Evolutionary conservation across 37 sponge, comb jelly and placozoan genomes (phyloP), one percentile per base, ranked within the genome.

Genomic region (Geodia barretti): DNA sequence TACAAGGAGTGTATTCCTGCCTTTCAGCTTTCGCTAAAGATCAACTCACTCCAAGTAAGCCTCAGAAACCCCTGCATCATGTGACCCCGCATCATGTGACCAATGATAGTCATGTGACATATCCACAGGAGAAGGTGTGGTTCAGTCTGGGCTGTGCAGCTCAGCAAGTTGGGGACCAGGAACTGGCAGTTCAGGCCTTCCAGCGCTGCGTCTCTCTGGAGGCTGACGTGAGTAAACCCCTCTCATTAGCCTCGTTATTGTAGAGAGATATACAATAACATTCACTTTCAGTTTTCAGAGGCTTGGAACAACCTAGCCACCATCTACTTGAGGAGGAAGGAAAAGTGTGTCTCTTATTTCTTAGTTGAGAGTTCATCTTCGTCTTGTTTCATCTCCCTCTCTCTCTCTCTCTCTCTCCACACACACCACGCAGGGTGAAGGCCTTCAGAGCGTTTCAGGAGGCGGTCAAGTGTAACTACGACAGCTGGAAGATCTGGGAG

Each of bases 401-500:
- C 60, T 21, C 11, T 58, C 17, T 58, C 19, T 58, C 19, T 19
- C 60, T 19, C 19, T 58, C 17, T 58, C 60, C 60, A 19, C 17
- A 11, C 60, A 58, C 19, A 19, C 24, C 24, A 7, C 3, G 25
- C 61, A 94, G 95, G 41, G 35, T 35, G 7, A 76, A 80, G 41
- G 97, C 97, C 1, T 86, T 75, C 26, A 62, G 60, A 39, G 71
- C 85, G 14, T 88, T 73, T 64, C 69, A 90, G 63, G 96, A 97
- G 68, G 93, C 98, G 9, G 43, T 92, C 0, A 83, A 84, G 60
- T 78, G 85, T n/a, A 74, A 81, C 76, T 97, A 81, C 79, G 91
- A 95, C 62, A 92, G 86, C 78, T 92, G 93, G 91, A 95, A 83
- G 68, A 86, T 97, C 1, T 97, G 98, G 98, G 98, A 97, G 64